phyloP scores from a whole-genome alignment of 92 coral and sea anemone genomes.

The Phenganax subtilis region DNA sequence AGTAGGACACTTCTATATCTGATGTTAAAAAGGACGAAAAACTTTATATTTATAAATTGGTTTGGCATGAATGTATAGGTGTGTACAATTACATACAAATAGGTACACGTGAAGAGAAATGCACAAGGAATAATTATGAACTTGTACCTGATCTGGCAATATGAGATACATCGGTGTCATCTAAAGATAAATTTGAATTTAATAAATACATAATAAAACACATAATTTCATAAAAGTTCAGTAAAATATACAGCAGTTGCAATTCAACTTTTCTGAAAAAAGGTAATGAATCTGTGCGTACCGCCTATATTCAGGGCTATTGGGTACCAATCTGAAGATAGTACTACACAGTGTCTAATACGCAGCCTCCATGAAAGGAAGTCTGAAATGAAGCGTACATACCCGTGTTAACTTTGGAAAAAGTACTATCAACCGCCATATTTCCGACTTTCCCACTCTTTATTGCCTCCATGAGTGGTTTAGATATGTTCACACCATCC shows the following conservation, averaged over 20 bases:
- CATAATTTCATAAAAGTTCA: background rate
- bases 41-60: background rate
- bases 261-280: too few species aligned
- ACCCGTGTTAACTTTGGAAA: slow-evolving; percentile 41
- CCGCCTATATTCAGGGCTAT: background rate
- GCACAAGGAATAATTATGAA: background rate
- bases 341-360: too few species aligned
- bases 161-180: background rate
- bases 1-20: too few species aligned
- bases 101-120: background rate
- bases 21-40: background rate
- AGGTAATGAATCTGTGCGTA: background rate
- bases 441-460: slow-evolving; percentile 68
- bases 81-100: too few species aligned
- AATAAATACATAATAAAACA: background rate
- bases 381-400: background rate
- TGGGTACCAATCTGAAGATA: too few species aligned
- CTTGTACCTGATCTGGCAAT: background rate
- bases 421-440: slow-evolving; percentile 60
- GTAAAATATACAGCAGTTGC: too few species aligned
- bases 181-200: background rate
- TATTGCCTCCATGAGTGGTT: slow-evolving; percentile 57
- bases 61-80: too few species aligned
- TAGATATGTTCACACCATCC: slow-evolving; percentile 48
- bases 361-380: too few species aligned